Evolutionary conservation across 2,888 invertebrate genomes (phyloP).

Genomic region (Furcula furcula): DNA sequence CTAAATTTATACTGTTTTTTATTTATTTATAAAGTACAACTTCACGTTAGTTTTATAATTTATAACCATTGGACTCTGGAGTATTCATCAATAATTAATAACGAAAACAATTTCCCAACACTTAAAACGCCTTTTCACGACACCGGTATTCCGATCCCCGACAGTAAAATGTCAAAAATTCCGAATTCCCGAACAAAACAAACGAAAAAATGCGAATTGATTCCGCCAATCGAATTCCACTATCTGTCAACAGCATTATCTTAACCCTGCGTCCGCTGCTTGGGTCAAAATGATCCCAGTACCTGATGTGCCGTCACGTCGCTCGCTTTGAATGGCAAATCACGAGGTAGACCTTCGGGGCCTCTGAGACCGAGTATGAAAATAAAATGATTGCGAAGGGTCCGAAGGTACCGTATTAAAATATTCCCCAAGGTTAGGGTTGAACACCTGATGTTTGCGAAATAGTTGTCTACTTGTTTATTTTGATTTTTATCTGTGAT

Average conservation of each 20-base stretch:
- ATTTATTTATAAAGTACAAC: too few species aligned
- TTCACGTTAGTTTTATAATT: too few species aligned
- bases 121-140: not conserved
- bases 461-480: constrained; percentile 55
- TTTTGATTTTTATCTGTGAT: constrained; percentile 59
- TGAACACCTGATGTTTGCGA: constrained; percentile 71
- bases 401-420: constrained; percentile 68
- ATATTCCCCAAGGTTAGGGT: constrained; percentile 65
- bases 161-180: constrained; percentile 6
- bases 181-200: constrained; percentile 6
- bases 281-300: constrained; percentile 50
- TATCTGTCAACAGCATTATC: constrained; percentile 73
- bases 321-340: constrained; percentile 76
- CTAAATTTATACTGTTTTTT: too few species aligned
- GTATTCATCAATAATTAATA: too few species aligned
- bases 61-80: too few species aligned
- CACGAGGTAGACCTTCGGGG: constrained; percentile 77
- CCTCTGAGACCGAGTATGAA: constrained; percentile 72
- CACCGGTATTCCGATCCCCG: not conserved
- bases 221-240: constrained; percentile 55
- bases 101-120: too few species aligned
- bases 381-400: constrained; percentile 79
- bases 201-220: constrained; percentile 46
- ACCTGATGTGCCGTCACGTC: constrained; percentile 70
- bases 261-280: constrained; percentile 50